phyloP scores from a whole-genome alignment of 2,113 vertebrate genomes.

The Cephalophus harveyi region DNA sequence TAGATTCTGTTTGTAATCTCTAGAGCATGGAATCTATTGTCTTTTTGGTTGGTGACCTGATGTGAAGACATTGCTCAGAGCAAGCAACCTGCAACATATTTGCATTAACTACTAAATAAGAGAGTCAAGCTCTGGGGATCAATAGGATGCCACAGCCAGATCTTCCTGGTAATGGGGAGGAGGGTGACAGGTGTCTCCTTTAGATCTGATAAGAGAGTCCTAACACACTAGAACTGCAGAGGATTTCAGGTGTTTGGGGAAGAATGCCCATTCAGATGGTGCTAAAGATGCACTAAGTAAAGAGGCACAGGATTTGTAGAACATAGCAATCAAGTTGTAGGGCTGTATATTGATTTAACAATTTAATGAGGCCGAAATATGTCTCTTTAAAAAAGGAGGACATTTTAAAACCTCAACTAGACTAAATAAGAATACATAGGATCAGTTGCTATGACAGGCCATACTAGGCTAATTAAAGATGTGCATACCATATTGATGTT shows the following conservation, averaged over 20 bases:
- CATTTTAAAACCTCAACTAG: conserved; percentile 10
- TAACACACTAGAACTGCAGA: neutral
- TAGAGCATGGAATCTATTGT: neutral
- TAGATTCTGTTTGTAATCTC: neutral
- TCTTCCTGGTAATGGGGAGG: neutral
- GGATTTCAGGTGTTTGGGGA: neutral
- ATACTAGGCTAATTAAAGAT: conserved; percentile 73
- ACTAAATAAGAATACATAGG: conserved; percentile 54
- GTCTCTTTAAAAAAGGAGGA: conserved; percentile 52
- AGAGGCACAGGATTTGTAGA: neutral
- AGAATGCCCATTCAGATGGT: neutral
- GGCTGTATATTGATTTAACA: neutral
- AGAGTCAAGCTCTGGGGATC: neutral
- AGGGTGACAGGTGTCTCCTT: neutral
- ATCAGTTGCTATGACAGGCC: conserved; percentile 67
- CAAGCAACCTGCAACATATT: neutral
- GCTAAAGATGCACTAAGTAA: neutral
- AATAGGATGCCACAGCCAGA: neutral
- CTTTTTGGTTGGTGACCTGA: neutral
- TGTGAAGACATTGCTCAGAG: neutral
- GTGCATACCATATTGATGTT: conserved; percentile 72
- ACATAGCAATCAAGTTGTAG: neutral
- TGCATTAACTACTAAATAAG: neutral
- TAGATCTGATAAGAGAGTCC: neutral
- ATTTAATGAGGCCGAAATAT: conserved; percentile 33